Conservation (phyloP, 2,797 vertebrate species). For the Chanos chanos region DNA sequence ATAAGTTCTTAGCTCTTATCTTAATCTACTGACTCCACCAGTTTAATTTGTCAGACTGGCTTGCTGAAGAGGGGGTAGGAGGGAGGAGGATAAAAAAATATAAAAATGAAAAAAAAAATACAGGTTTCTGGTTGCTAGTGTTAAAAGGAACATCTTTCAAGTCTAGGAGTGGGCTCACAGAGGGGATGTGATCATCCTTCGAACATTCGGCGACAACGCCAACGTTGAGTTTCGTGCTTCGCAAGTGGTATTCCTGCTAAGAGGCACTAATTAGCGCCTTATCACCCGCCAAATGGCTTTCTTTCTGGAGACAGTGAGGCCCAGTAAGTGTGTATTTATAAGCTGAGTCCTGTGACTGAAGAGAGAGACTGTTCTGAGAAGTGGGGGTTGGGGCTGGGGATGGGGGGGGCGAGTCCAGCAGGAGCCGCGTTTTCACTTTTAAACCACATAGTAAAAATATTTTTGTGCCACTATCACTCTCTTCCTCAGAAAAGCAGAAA, state of each 20-base stretch:
- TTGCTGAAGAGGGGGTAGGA: conserved; percentile 53
- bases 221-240: conserved; percentile 81
- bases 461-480: conserved; percentile 28
- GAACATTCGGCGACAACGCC: conserved; percentile 78
- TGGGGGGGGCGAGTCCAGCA: conserved; percentile 7
- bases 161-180: conserved; percentile 77
- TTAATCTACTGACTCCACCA: conserved; percentile 96
- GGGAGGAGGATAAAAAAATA: neutral
- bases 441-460: conserved; percentile 29
- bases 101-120: conserved; percentile 67
- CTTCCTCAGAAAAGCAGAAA: too few species aligned
- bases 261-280: conserved; percentile 78
- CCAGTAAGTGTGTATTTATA: conserved; percentile 70
- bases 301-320: conserved; percentile 56
- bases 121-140: conserved; percentile 82
- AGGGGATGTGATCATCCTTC: conserved; percentile 75
- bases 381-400: neutral
- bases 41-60: conserved; percentile 96
- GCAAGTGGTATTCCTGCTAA: conserved; percentile 64
- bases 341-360: conserved; percentile 53
- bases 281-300: conserved; percentile 74
- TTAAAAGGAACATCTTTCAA: conserved; percentile 88
- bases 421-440: conserved; percentile 27
- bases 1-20: conserved; percentile 99
- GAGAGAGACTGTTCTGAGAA: conserved; percentile 6